A percentile compares a stretch with the other conserved stretches of the same genome.
These are phyloP conservation scores for Urosaurus nigricauda DNA, from an alignment of 2,797 vertebrate genomes.

Conservation along the genomic window DNA sequence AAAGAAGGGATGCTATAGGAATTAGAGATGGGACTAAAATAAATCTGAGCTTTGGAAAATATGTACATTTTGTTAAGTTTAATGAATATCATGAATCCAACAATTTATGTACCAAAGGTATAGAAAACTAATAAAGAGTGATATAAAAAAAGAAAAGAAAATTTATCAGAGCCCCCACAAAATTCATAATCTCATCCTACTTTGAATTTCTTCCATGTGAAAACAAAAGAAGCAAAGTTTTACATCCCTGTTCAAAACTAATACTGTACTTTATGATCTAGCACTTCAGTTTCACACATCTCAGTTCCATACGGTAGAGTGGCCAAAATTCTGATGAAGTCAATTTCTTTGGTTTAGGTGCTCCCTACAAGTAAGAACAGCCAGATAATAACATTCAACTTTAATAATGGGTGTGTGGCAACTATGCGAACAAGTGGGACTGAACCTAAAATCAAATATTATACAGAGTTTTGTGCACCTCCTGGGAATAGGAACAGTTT, in stretches of 20 bases:
- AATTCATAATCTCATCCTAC: not conserved
- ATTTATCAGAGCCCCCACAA: not conserved
- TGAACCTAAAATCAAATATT: constrained; percentile 98
- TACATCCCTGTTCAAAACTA: not conserved
- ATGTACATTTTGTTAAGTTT: no score
- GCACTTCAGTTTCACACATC: not conserved
- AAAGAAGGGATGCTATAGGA: no score
- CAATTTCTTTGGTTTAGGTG: constrained; percentile 78
- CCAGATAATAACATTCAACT: constrained; percentile 98
- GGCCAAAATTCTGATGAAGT: not conserved
- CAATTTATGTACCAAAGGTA: no score
- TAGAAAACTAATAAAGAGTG: no score
- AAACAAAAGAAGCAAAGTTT: no score
- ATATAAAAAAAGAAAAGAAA: no score
- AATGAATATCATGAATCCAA: no score
- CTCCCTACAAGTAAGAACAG: constrained; percentile 94
- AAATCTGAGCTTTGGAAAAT: no score
- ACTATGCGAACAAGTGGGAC: constrained; percentile 98
- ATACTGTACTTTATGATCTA: not conserved
- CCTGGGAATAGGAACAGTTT: constrained; percentile 91
- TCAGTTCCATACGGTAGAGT: not conserved
- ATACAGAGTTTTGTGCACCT: constrained; percentile 93
- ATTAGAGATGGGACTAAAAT: no score
- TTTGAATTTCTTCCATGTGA: no score
- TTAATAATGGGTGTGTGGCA: constrained; percentile 93